Conservation (phyloP, 2,797 vertebrate genomes). For the Enteromius unitaeniatus region DNA sequence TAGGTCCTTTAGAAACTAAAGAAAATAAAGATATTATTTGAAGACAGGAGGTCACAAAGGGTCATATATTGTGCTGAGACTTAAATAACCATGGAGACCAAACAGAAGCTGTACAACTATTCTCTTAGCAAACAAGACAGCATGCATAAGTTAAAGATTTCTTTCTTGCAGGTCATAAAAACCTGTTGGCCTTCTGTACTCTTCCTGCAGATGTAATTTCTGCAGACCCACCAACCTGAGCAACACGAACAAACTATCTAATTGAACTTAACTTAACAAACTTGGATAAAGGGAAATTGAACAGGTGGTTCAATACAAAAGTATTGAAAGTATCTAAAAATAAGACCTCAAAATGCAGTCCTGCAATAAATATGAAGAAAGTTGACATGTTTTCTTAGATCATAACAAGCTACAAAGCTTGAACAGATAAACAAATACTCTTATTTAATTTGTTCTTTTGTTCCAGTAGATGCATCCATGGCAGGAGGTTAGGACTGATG, state of each 20-base stretch:
- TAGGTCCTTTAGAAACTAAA: background rate
- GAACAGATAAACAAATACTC: background rate
- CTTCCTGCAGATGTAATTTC: background rate
- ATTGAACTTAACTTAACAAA: conserved; percentile 9
- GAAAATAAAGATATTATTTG: background rate
- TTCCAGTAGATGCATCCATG: conserved; percentile 21
- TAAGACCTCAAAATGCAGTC: background rate
- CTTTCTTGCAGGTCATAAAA: background rate
- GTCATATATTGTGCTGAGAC: background rate
- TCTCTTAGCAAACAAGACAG: background rate
- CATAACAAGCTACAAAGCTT: background rate
- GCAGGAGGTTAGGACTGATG: conserved; percentile 28
- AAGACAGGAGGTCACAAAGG: background rate
- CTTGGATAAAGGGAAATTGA: background rate
- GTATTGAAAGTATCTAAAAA: background rate
- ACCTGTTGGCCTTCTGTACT: background rate
- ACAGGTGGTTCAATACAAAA: conserved; percentile 14
- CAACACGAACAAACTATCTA: background rate
- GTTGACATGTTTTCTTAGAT: background rate
- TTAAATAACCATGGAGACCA: background rate
- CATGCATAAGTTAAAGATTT: background rate
- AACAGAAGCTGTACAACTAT: conserved; percentile 18
- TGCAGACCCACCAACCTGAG: background rate
- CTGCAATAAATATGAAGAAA: background rate
- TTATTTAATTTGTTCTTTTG: background rate